A percentile compares a stretch with the other conserved stretches of the same genome.
Evolutionary conservation across 2,888 invertebrate species (phyloP).

Genomic region (Metacarcinus magister): DNA sequence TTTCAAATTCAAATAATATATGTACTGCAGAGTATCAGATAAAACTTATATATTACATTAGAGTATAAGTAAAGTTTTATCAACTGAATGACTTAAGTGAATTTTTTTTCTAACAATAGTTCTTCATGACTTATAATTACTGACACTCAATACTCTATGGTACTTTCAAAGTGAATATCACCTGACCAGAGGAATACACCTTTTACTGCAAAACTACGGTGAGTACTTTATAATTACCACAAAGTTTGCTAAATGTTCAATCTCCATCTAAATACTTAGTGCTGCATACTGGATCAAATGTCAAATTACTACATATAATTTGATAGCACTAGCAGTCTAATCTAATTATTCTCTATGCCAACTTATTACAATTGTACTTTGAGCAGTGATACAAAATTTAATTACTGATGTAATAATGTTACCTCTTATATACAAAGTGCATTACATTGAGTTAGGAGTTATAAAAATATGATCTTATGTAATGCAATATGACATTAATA

Average conservation of each 20-base stretch:
- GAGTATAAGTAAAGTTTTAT: background rate
- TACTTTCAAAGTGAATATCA: background rate
- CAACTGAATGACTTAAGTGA: background rate
- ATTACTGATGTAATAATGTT: background rate
- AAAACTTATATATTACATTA: background rate
- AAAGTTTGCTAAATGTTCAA: background rate
- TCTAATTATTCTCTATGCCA: background rate
- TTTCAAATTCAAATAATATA: background rate
- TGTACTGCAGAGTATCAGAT: too few relatives aligned
- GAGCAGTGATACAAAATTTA: background rate
- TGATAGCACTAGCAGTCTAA: background rate
- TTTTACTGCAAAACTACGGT: background rate
- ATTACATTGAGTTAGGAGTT: background rate
- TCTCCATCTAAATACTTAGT: background rate
- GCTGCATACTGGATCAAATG: background rate
- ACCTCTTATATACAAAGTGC: background rate
- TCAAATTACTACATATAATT: background rate
- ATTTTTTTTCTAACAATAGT: background rate
- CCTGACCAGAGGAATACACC: background rate
- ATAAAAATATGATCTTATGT: background rate
- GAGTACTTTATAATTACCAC: background rate
- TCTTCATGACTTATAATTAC: background rate
- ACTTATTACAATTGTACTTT: slow-evolving; percentile 9
- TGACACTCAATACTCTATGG: background rate
- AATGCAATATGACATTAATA: background rate